phyloP scores from a whole-genome alignment of 2,797 vertebrate genomes.

The Liparis tanakae region DNA sequence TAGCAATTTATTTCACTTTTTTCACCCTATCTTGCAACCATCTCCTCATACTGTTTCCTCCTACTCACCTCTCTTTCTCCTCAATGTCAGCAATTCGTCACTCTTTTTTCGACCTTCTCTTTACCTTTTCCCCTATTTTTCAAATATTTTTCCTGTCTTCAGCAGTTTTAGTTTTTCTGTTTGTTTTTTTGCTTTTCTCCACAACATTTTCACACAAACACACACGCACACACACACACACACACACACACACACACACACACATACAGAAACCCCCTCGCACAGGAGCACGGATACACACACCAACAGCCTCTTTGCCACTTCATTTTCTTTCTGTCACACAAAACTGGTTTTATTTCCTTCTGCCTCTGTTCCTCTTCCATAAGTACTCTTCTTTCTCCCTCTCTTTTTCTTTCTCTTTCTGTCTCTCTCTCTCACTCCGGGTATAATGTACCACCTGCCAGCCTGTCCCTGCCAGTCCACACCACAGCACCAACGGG shows the following conservation, averaged over 20 bases:
- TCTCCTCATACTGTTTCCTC: not conserved
- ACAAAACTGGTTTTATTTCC: conserved; percentile 53
- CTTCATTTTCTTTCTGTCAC: conserved; percentile 49
- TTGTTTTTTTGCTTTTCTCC: not conserved
- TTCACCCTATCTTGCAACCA: not conserved
- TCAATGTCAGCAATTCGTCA: conserved; percentile 3
- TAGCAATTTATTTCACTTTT: not conserved
- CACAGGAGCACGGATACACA: not conserved
- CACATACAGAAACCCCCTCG: not conserved
- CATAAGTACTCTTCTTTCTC: conserved; percentile 50
- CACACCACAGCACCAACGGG: conserved; percentile 56
- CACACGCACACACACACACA: not conserved
- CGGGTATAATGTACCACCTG: conserved; percentile 74
- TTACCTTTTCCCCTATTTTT: not conserved
- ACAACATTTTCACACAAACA: not conserved
- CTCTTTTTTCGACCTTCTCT: not conserved
- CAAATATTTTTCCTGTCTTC: not conserved
- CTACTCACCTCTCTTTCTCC: not conserved
- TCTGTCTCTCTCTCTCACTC: conserved; percentile 35
- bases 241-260: not conserved
- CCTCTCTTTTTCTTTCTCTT: conserved; percentile 29
- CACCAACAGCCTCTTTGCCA: not conserved
- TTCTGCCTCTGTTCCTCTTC: conserved; percentile 39
- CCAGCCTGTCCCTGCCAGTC: conserved; percentile 67
- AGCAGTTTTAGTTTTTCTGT: conserved; percentile 6